Evolutionary conservation across 2,797 vertebrate genomes (phyloP).

Genomic region (Halcyon leucocephala): DNA sequence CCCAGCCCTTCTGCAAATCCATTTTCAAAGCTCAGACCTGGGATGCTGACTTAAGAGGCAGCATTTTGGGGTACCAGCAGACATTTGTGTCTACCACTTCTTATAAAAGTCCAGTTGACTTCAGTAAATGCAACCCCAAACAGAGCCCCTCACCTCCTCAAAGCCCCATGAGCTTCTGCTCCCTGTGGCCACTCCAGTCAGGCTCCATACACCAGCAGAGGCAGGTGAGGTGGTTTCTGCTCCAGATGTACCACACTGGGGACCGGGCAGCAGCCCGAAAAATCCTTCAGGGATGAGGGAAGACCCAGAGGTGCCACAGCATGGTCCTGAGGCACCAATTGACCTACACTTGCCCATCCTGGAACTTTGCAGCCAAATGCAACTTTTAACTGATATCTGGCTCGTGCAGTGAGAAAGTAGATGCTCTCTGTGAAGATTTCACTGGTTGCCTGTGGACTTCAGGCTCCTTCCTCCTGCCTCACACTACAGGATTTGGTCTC

Average conservation of each 20-base stretch:
- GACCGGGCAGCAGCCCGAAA: neutral
- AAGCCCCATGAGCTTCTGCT: neutral
- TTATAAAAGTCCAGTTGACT: neutral
- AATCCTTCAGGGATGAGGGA: accelerated
- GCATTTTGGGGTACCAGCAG: neutral
- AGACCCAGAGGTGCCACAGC: accelerated
- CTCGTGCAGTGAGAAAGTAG: neutral
- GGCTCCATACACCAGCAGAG: neutral
- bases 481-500: neutral
- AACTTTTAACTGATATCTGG: neutral
- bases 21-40: neutral
- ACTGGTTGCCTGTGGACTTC: neutral
- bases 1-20: neutral
- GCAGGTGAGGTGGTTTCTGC: neutral
- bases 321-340: neutral
- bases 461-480: neutral
- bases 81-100: neutral
- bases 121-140: neutral
- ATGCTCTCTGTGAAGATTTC: accelerated
- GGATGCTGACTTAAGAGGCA: neutral
- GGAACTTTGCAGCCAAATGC: neutral
- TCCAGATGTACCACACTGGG: neutral
- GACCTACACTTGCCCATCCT: neutral
- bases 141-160: slow-evolving; percentile 27
- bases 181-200: neutral